These are phyloP conservation scores for Drosophila setosimentum DNA, from an alignment of 2,888 invertebrate species.

Conservation along the genomic window DNA sequence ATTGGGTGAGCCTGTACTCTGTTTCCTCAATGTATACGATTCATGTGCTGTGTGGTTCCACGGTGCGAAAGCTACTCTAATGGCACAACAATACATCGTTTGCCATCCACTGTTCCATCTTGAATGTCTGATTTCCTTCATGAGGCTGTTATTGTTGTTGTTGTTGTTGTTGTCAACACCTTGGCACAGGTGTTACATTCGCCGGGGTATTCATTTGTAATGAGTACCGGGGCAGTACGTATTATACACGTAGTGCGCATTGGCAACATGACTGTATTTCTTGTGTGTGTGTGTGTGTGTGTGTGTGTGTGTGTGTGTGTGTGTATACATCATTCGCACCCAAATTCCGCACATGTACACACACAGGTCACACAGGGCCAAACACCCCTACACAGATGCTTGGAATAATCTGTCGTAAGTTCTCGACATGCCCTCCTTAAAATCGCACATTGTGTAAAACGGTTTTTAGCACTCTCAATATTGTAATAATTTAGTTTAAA, in stretches of 20 bases:
- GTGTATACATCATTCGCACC: conserved; percentile 23
- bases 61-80: conserved; percentile 55
- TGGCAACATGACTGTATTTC: background rate
- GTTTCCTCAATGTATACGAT: background rate
- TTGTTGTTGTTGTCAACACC: conserved; percentile 59
- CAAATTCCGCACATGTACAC: conserved; percentile 26
- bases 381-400: conserved; percentile 19
- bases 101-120: conserved; percentile 41
- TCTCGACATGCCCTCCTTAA: conserved; percentile 8
- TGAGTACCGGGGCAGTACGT: conserved; percentile 36
- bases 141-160: background rate
- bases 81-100: conserved; percentile 61
- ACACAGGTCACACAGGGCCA: conserved; percentile 7
- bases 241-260: conserved; percentile 45
- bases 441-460: background rate
- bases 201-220: conserved; percentile 45
- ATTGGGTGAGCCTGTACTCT: background rate
- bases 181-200: conserved; percentile 67
- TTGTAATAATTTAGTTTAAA: background rate
- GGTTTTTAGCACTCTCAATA: background rate
- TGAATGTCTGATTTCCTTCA: conserved; percentile 18
- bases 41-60: conserved; percentile 2
- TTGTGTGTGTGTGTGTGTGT: background rate
- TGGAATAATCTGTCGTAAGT: conserved; percentile 32
- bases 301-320: background rate